Evolutionary conservation across 2,113 vertebrate species (phyloP), one percentile per base, ranked within the genome.

Genomic region (Ceratotherium simum): DNA sequence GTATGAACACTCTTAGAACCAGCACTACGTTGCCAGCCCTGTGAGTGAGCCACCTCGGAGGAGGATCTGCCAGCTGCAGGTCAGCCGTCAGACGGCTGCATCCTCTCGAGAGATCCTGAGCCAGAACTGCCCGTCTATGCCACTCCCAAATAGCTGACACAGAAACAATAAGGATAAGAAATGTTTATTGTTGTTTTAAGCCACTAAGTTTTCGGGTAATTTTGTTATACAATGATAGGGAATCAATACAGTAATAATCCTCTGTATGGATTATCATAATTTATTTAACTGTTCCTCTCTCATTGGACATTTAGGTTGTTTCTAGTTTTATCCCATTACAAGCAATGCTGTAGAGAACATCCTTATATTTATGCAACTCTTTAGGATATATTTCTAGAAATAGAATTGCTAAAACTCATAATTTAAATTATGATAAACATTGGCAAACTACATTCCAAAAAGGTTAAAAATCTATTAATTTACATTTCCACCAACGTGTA

Each of bases 371-470:
- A 48, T 69, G 16, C 75, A 91, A 67, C 79, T 90, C 72, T 89
- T 93, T n/a, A 95, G 79, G 78, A 75, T 96, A 33, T 83, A 33
- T 87, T 96, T 81, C 84, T 96, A 75, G 92, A 85, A 93, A 80
- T 86, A 91, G 51, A 93, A 64, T 76, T 70, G 70, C 69, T 91
- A 85, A 78, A 76, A 75, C 56, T 87, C 85, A 42, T 89, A 70
- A 78, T 93, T 96, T 84, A 76, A 72, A 82, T 91, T 84, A 67
- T 65, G 25, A 54, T 48, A 82, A 81, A 95, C 16, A 78, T 62
- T 89, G 90, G 79, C 87, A 93, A 92, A 90, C 18, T 65, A 31
- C 6, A 8, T 76, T 75, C 62, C 36, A 39, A 51, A 90, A 97
- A 86, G 93, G 42, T 76, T 92, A 91, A 70, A 75, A 62, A 54